phyloP scores from a whole-genome alignment of 2,797 vertebrate genomes.

The Protosalanx chinensis region DNA sequence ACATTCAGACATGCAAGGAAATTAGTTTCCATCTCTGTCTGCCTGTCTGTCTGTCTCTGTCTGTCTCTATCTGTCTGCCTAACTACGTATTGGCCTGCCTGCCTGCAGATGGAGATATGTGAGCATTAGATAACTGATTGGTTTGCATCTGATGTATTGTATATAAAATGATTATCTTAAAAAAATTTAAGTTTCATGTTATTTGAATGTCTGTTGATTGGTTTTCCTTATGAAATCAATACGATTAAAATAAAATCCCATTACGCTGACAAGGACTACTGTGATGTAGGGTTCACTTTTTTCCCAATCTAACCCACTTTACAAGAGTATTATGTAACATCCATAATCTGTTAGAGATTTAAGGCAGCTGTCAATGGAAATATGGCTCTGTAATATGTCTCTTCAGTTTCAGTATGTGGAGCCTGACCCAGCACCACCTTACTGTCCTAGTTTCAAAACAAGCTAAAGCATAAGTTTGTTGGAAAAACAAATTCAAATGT shows the following conservation, averaged over 20 bases:
- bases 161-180: too few species aligned
- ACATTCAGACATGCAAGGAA: slow-evolving; percentile 49
- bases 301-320: too few species aligned
- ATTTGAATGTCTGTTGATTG: too few species aligned
- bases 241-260: slow-evolving; percentile 12
- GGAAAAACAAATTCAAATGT: neutral
- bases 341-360: slow-evolving; percentile 5
- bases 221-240: too few species aligned
- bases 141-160: too few species aligned
- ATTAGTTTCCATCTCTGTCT: slow-evolving; percentile 47
- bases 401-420: slow-evolving; percentile 41
- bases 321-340: neutral
- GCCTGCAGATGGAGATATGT: slow-evolving; percentile 23
- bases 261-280: too few species aligned
- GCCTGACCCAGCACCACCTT: slow-evolving; percentile 37
- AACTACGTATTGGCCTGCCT: neutral
- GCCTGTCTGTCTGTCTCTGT: neutral
- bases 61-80: neutral
- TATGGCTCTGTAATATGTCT: slow-evolving; percentile 48
- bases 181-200: too few species aligned
- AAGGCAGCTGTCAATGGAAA: slow-evolving; percentile 64
- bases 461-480: neutral
- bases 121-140: slow-evolving; percentile 41
- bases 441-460: slow-evolving; percentile 12
- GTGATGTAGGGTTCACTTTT: too few species aligned